phyloP scores from a whole-genome alignment of 2,797 vertebrate species.

The Manis crassicaudata region DNA sequence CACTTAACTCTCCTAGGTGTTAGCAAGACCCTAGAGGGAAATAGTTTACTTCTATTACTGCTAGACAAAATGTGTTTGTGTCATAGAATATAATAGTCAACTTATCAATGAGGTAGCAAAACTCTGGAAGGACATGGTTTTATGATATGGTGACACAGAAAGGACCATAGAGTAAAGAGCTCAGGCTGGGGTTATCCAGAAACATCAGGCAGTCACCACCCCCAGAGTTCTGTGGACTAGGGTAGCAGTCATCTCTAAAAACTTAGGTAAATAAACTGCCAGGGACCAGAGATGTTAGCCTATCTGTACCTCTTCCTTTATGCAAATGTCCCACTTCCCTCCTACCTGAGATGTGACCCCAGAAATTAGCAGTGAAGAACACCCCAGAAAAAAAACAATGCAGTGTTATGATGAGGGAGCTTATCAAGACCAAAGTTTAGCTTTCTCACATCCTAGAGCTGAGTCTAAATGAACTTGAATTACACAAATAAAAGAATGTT shows the following conservation, averaged over 20 bases:
- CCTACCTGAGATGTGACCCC: too few relatives aligned
- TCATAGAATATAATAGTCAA: not conserved
- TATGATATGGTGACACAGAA: too few relatives aligned
- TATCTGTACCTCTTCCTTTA: not conserved
- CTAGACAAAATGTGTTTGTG: not conserved
- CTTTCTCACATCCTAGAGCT: not conserved
- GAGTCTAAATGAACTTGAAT: not conserved
- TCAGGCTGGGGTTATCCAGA: not conserved
- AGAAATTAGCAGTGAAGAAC: not conserved
- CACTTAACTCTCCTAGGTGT: not conserved
- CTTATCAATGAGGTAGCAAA: not conserved
- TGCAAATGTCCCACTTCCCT: accelerated
- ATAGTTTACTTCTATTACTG: not conserved
- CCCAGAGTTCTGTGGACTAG: not conserved
- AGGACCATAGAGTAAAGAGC: not conserved
- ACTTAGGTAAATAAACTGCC: not conserved
- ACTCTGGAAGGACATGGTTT: not conserved
- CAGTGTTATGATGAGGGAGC: not conserved
- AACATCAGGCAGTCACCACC: not conserved
- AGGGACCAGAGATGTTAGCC: not conserved
- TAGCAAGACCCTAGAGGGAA: not conserved
- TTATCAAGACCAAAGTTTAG: not conserved
- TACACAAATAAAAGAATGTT: not conserved
- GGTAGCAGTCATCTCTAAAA: not conserved
- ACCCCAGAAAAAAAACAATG: not conserved